Percentiles rank a stretch among this genome's conserved stretches.
Evolutionary conservation across 2,797 vertebrate genomes (phyloP).

Genomic region (Vipera ursinii): DNA sequence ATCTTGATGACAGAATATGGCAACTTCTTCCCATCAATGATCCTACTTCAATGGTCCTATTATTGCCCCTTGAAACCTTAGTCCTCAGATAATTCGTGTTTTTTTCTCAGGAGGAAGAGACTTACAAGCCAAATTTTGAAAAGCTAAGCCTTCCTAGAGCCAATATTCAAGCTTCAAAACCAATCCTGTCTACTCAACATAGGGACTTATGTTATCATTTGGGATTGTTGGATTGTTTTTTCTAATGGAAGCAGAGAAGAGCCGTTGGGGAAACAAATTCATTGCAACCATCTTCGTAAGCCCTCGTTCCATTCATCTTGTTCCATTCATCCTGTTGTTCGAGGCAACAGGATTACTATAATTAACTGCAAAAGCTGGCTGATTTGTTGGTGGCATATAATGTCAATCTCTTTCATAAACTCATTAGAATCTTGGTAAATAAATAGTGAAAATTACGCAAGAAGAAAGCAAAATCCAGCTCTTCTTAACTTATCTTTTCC

Average conservation of each 20-base stretch:
- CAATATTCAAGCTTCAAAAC: neutral
- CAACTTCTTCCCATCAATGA: neutral
- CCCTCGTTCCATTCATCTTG: slow-evolving; percentile 53
- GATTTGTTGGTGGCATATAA: slow-evolving; percentile 64
- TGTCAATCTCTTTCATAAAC: slow-evolving; percentile 64
- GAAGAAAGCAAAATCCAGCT: slow-evolving; percentile 22
- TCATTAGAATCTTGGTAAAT: slow-evolving; percentile 61
- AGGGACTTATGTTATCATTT: neutral
- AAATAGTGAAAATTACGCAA: slow-evolving; percentile 46
- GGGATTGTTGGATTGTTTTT: neutral
- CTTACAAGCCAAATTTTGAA: neutral
- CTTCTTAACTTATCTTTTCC: neutral
- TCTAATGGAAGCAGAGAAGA: neutral
- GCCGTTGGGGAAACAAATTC: neutral
- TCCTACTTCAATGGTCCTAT: neutral
- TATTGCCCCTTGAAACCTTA: neutral
- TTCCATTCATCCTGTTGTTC: slow-evolving; percentile 50
- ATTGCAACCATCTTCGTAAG: slow-evolving; percentile 51
- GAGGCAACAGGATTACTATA: slow-evolving; percentile 65
- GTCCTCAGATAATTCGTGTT: neutral
- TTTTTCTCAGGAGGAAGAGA: neutral
- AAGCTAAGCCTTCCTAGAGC: slow-evolving; percentile 18
- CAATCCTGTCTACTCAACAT: neutral
- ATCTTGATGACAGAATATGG: neutral
- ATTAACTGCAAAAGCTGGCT: slow-evolving; percentile 69